Evolutionary conservation across 2,113 vertebrate species (phyloP).

Genomic region (Barnardius zonarius): DNA sequence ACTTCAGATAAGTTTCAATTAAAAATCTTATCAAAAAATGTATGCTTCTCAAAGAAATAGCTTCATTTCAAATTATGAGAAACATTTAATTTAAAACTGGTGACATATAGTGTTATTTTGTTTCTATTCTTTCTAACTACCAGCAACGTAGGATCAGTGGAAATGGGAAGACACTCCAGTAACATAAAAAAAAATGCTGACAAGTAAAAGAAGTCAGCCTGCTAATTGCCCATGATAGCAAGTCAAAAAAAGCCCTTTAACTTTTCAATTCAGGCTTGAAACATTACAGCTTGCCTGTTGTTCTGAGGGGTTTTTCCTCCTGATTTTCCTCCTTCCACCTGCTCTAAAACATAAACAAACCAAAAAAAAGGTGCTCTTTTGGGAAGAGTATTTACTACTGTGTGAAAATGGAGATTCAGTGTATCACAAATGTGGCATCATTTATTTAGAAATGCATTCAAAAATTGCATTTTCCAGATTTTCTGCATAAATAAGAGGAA

Average conservation of each 20-base stretch:
- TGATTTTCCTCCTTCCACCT: neutral
- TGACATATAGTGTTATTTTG: neutral
- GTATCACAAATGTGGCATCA: neutral
- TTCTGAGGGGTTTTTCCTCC: neutral
- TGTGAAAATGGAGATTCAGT: neutral
- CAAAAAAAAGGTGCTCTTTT: neutral
- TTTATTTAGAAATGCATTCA: conserved; percentile 16
- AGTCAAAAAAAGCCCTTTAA: neutral
- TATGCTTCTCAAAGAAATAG: neutral
- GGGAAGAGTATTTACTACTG: neutral
- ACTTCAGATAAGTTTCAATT: neutral
- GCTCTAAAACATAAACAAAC: neutral
- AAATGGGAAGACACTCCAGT: neutral
- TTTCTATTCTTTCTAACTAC: neutral
- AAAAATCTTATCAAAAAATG: neutral
- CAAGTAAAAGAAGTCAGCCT: neutral
- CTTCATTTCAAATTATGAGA: neutral
- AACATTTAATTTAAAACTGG: neutral
- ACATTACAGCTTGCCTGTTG: neutral
- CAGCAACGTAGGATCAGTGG: neutral
- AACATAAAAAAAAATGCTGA: neutral
- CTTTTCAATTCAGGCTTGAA: neutral
- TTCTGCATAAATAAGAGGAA: conserved; percentile 33
- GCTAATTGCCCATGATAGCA: neutral
- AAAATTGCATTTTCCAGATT: neutral